A percentile compares a stretch with the other conserved stretches of the same genome.
These are phyloP conservation scores for Coccyzus lansbergi DNA, from an alignment of 2,797 vertebrate genomes.

Conservation along the genomic window DNA sequence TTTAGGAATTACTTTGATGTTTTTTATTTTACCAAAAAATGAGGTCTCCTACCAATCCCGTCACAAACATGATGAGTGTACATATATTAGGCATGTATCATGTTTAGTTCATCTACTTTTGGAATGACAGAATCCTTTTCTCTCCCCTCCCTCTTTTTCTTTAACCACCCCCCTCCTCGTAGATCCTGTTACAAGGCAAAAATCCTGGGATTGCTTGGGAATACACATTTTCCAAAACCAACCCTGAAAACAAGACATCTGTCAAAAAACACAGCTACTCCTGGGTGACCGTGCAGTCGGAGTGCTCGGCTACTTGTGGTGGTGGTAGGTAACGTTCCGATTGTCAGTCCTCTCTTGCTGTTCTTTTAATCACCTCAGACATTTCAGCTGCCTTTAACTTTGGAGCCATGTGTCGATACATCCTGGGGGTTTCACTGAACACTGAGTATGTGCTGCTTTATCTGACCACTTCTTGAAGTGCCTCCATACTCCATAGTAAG, in stretches of 20 bases:
- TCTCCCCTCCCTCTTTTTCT: background rate
- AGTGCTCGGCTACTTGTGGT: conserved; percentile 90
- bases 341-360: background rate
- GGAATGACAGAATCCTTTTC: background rate
- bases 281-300: conserved; percentile 88
- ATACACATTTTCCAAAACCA: conserved; percentile 86
- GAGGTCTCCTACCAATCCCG: background rate
- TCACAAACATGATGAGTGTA: background rate
- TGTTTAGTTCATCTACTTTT: background rate
- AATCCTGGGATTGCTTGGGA: conserved; percentile 94
- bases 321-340: conserved; percentile 65
- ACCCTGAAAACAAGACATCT: conserved; percentile 67
- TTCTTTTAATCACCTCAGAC: background rate
- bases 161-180: background rate
- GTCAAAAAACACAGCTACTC: conserved; percentile 82
- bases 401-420: background rate
- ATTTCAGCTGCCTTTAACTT: background rate
- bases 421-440: background rate
- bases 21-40: background rate
- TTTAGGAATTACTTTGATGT: background rate
- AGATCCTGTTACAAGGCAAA: conserved; percentile 95
- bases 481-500: background rate
- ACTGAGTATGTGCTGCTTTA: background rate
- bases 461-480: background rate
- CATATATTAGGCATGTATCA: background rate